A percentile compares a stretch with the other conserved stretches of the same genome.
phyloP scores from a whole-genome alignment of 1,140 invertebrate genomes.

The Sinonovacula constricta region DNA sequence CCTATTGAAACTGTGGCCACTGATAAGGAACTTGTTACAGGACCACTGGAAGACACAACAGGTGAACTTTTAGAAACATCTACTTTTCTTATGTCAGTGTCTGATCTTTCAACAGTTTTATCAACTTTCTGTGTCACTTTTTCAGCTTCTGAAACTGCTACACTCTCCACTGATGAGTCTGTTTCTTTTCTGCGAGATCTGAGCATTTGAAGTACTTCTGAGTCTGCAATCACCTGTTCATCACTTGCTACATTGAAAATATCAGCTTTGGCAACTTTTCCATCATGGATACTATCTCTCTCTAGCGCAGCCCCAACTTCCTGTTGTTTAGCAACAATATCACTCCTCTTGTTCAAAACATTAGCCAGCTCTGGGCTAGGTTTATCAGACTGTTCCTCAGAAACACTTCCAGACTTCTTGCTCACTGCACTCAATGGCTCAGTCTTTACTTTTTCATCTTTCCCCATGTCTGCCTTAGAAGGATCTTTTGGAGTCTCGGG shows the following conservation, averaged over 20 bases:
- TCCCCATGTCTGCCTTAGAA: too few species aligned
- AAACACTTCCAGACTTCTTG: too few species aligned
- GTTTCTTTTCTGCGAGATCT: constrained; percentile 55
- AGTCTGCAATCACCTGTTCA: constrained; percentile 58
- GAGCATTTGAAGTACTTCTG: constrained; percentile 54
- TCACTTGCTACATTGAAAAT: constrained; percentile 34
- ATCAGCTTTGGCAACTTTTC: constrained; percentile 55
- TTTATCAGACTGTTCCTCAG: constrained; percentile 48
- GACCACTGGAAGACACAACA: neutral
- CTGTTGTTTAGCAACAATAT: constrained; percentile 58
- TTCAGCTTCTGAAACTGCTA: constrained; percentile 29
- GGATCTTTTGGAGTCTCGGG: constrained; percentile 27
- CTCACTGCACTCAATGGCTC: too few species aligned
- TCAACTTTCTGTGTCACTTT: too few species aligned
- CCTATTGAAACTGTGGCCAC: too few species aligned
- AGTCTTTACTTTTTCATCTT: too few species aligned
- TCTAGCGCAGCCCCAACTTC: constrained; percentile 52
- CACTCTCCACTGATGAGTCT: constrained; percentile 34
- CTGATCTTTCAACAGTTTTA: constrained; percentile 24
- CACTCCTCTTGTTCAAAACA: constrained; percentile 56
- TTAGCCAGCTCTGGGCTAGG: constrained; percentile 57
- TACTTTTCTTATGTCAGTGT: too few species aligned
- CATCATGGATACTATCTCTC: constrained; percentile 53
- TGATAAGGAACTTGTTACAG: neutral
- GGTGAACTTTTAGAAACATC: neutral